A percentile compares a stretch with the other conserved stretches of the same genome.
phyloP scores from a whole-genome alignment of 1,140 invertebrate species.

The Centruroides sculpturatus region DNA sequence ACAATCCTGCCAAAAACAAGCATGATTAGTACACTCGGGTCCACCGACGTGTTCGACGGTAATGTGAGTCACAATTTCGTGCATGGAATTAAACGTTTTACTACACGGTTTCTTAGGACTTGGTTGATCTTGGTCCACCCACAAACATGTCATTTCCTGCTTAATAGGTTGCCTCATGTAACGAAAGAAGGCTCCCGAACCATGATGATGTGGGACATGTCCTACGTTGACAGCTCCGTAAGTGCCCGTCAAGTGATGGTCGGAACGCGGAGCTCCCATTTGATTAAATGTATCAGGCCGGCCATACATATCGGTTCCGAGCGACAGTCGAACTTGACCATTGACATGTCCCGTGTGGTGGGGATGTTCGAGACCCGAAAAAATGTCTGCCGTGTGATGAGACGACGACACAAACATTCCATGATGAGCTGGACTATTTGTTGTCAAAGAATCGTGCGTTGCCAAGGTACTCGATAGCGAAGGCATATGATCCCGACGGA shows the following conservation, averaged over 20 bases:
- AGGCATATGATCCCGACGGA: conserved; percentile 40
- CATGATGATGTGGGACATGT: neutral
- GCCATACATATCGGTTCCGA: conserved; percentile 32
- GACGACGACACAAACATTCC: conserved; percentile 27
- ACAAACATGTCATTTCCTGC: conserved; percentile 83
- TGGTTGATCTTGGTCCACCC: conserved; percentile 75
- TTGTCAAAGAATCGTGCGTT: conserved; percentile 22
- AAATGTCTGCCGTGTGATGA: conserved; percentile 39
- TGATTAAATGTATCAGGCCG: conserved; percentile 28
- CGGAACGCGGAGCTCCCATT: conserved; percentile 16
- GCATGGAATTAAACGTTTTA: conserved; percentile 81
- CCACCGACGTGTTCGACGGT: conserved; percentile 96
- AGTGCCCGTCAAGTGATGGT: conserved; percentile 19
- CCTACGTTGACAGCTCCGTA: conserved; percentile 24
- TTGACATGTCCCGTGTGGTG: conserved; percentile 34
- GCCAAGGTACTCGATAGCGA: conserved; percentile 20
- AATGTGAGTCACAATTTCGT: conserved; percentile 92
- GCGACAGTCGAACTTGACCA: conserved; percentile 33
- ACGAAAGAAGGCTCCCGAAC: conserved; percentile 66
- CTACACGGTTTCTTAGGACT: conserved; percentile 69
- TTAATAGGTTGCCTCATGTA: conserved; percentile 67
- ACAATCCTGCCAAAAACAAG: conserved; percentile 92
- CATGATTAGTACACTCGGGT: conserved; percentile 88
- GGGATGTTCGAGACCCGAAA: conserved; percentile 34
- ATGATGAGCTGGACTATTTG: conserved; percentile 19